A percentile compares a stretch with the other conserved stretches of the same genome.
Conservation (phyloP, 1,140 invertebrate species). For the Bombyx mandarina region DNA sequence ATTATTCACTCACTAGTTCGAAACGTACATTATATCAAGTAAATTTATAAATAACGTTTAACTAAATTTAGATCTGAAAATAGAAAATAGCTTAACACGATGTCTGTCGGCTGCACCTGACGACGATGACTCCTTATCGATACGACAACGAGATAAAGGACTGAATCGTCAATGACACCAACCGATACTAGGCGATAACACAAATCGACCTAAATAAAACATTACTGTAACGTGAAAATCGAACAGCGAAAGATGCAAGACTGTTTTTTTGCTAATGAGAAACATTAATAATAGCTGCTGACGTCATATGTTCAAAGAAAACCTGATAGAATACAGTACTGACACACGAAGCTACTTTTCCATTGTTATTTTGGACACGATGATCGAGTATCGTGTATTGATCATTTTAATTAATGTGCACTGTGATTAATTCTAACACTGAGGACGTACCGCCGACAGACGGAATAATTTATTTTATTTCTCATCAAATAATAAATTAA, state of each 20-base stretch:
- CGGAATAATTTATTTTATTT: no score
- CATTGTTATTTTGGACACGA: slow-evolving; percentile 1
- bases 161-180: background rate
- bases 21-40: slow-evolving; percentile 22
- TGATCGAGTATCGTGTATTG: slow-evolving; percentile 1
- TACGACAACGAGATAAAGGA: background rate
- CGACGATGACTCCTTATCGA: slow-evolving; percentile 4
- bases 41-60: slow-evolving; percentile 11
- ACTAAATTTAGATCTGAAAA: slow-evolving; percentile 5
- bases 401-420: slow-evolving; percentile 1
- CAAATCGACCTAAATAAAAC: slow-evolving; percentile 7
- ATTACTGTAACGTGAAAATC: background rate
- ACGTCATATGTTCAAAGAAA: slow-evolving; percentile 8
- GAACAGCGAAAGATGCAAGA: background rate
- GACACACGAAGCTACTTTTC: slow-evolving; percentile 1
- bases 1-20: slow-evolving; percentile 7
- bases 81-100: background rate
- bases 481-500: no score
- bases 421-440: background rate
- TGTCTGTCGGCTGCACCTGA: background rate
- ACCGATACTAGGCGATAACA: background rate
- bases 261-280: background rate
- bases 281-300: slow-evolving; percentile 2
- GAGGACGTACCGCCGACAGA: no score
- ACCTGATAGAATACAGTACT: slow-evolving; percentile 13